Conservation (phyloP, 2,797 vertebrate genomes). For the Lycodopsis pacificus region DNA sequence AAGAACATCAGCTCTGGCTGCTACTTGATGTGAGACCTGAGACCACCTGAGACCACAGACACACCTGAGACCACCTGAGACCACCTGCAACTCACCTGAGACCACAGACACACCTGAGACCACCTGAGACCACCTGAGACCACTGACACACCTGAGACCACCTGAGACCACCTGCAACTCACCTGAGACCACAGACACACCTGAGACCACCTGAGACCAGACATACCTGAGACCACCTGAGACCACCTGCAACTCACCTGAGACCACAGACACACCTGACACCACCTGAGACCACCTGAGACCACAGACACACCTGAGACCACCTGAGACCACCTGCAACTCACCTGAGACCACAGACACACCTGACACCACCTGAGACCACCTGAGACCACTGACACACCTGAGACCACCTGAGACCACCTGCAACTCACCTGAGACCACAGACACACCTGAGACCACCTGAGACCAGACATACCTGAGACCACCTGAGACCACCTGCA, state of each 20-base stretch:
- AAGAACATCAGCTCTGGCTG: conserved; percentile 72
- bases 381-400: no score
- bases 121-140: background rate
- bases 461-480: background rate
- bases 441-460: background rate
- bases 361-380: background rate
- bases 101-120: background rate
- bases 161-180: background rate
- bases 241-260: background rate
- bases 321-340: no score
- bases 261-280: background rate
- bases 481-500: background rate
- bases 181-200: background rate
- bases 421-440: no score
- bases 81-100: background rate
- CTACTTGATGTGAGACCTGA: conserved; percentile 66
- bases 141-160: background rate
- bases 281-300: background rate
- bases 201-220: no score
- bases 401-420: background rate
- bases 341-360: background rate
- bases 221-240: background rate
- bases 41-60: background rate
- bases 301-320: background rate
- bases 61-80: background rate